Evolutionary conservation across 1,140 invertebrate species (phyloP).

Genomic region (Diprion similis): DNA sequence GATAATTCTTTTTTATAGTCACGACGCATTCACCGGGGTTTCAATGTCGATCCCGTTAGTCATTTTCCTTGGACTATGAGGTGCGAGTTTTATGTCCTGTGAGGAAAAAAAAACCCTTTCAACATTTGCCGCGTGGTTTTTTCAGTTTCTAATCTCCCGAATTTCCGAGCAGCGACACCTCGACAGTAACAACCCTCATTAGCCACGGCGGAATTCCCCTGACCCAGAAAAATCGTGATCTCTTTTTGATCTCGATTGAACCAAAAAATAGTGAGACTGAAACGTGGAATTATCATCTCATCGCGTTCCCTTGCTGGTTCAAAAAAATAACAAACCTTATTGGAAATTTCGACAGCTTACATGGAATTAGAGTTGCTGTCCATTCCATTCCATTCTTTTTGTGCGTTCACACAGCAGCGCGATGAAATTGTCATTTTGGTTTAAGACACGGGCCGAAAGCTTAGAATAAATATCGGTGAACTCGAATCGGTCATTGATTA

Average conservation of each 20-base stretch:
- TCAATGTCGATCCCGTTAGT: too few species aligned
- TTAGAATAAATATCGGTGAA: too few species aligned
- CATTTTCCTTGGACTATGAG: background rate
- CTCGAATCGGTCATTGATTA: too few species aligned
- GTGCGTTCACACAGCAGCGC: too few species aligned
- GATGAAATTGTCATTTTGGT: too few species aligned
- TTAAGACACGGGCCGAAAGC: too few species aligned
- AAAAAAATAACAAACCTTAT: too few species aligned
- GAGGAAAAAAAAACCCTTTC: background rate
- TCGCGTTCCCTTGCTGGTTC: too few species aligned
- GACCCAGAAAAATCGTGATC: background rate
- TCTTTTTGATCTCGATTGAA: background rate
- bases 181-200: constrained; percentile 3
- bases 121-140: background rate
- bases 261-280: background rate
- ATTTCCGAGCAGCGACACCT: background rate
- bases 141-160: background rate
- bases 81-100: background rate
- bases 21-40: too few species aligned
- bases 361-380: too few species aligned
- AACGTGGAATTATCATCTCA: background rate
- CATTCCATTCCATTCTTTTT: background rate
- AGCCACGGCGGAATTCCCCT: background rate
- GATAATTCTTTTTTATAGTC: too few species aligned
- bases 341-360: too few species aligned